phyloP scores from a whole-genome alignment of 2,113 vertebrate genomes.

The Cyphomyrus discorhynchus region DNA sequence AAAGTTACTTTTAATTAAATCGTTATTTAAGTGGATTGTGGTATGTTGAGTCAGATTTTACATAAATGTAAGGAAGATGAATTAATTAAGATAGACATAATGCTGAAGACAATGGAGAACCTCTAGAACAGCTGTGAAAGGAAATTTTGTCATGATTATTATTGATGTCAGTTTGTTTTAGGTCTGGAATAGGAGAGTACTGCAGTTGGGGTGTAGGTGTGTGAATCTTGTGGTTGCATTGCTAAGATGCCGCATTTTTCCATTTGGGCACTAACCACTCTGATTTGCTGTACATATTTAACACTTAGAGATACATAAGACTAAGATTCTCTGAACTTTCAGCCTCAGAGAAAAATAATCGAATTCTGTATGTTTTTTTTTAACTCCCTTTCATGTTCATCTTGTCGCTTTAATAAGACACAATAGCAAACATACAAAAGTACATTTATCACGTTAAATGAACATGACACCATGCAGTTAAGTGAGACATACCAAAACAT shows the following conservation, averaged over 20 bases:
- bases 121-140: not conserved
- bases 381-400: not conserved
- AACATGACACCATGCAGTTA: not conserved
- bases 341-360: not conserved
- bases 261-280: not conserved
- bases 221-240: not conserved
- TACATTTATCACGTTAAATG: not conserved
- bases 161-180: conserved; percentile 43
- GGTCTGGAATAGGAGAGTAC: conserved; percentile 22
- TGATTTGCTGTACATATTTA: not conserved
- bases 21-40: conserved; percentile 12
- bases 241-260: not conserved
- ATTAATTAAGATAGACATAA: not conserved
- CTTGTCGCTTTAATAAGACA: not conserved
- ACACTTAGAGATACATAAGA: not conserved
- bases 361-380: not conserved
- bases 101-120: not conserved
- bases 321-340: not conserved
- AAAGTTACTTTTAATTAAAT: not conserved
- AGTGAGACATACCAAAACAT: not conserved
- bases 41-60: not conserved
- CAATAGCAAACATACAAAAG: not conserved
- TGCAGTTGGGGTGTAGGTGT: conserved; percentile 29
- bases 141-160: not conserved
- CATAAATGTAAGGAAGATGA: not conserved